A percentile compares a stretch with the other conserved stretches of the same genome.
phyloP scores from a whole-genome alignment of 2,797 vertebrate species.

The Molothrus ater region DNA sequence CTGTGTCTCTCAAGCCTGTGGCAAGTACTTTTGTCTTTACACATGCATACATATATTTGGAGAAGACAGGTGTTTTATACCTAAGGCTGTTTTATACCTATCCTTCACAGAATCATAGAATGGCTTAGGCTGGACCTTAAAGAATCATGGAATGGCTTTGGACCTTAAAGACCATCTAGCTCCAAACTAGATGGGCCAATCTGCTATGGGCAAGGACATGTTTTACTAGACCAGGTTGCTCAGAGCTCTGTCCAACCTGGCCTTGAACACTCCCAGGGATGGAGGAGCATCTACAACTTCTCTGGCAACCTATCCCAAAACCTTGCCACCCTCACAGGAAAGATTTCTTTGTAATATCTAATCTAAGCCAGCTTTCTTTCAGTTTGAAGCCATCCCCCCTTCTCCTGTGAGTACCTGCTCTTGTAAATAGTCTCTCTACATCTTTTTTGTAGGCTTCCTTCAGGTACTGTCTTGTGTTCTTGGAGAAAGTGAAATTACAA shows the following conservation, averaged over 20 bases:
- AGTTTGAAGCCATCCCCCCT: background rate
- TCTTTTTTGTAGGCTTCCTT: background rate
- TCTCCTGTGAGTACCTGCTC: background rate
- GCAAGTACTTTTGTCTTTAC: background rate
- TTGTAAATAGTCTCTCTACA: background rate
- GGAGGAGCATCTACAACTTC: background rate
- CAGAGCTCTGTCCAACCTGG: background rate
- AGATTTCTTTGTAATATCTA: background rate
- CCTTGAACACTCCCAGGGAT: background rate
- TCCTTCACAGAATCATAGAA: background rate
- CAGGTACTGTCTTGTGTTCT: background rate
- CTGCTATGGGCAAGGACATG: background rate
- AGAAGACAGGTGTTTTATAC: background rate
- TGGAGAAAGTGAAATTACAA: background rate
- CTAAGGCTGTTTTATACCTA: background rate
- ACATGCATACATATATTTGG: accelerated
- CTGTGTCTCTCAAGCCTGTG: background rate
- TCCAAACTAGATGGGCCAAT: background rate
- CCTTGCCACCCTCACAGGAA: background rate
- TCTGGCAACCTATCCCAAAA: background rate
- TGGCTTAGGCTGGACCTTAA: background rate
- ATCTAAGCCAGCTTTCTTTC: background rate
- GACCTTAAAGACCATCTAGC: background rate
- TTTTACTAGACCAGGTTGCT: background rate
- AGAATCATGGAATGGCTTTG: background rate